Conservation (phyloP, 2,113 vertebrate species). For the Sinocyclocheilus anshuiensis region DNA sequence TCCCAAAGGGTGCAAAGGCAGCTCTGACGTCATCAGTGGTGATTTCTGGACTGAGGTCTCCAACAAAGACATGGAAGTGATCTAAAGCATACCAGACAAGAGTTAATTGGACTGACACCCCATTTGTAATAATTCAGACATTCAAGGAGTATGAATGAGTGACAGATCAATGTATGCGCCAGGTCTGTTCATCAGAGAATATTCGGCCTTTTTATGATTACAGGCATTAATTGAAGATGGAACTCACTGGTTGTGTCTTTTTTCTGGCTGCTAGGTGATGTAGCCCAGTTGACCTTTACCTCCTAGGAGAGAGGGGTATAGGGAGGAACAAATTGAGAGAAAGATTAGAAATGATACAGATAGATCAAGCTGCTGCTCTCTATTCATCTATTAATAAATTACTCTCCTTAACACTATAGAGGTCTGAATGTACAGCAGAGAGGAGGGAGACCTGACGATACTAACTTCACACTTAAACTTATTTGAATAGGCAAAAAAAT, state of each 20-base stretch:
- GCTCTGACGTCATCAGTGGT: slow-evolving; percentile 98
- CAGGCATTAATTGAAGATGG: neutral
- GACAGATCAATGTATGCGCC: neutral
- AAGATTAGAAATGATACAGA: slow-evolving; percentile 48
- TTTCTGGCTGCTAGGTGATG: slow-evolving; percentile 99
- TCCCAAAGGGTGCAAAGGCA: slow-evolving; percentile 95
- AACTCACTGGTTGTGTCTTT: slow-evolving; percentile 99
- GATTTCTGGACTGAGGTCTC: slow-evolving; percentile 98
- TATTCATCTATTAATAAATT: slow-evolving; percentile 58
- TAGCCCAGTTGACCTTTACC: slow-evolving; percentile 99
- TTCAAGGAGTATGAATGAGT: neutral
- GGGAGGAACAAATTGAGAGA: slow-evolving; percentile 58
- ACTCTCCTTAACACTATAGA: slow-evolving; percentile 58
- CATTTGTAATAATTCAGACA: too few species aligned
- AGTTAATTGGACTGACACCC: neutral
- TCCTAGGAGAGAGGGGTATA: slow-evolving; percentile 78
- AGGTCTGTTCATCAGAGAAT: neutral
- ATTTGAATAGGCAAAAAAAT: slow-evolving; percentile 62
- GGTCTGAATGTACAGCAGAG: slow-evolving; percentile 59
- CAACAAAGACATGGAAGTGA: slow-evolving; percentile 99
- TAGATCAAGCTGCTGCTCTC: slow-evolving; percentile 60
- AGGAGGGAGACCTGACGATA: slow-evolving; percentile 60
- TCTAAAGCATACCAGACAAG: slow-evolving; percentile 69
- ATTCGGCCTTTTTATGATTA: neutral
- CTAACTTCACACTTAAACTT: slow-evolving; percentile 68